Evolutionary conservation across 2,888 invertebrate species (phyloP).

Genomic region (Isotomurus palustris): DNA sequence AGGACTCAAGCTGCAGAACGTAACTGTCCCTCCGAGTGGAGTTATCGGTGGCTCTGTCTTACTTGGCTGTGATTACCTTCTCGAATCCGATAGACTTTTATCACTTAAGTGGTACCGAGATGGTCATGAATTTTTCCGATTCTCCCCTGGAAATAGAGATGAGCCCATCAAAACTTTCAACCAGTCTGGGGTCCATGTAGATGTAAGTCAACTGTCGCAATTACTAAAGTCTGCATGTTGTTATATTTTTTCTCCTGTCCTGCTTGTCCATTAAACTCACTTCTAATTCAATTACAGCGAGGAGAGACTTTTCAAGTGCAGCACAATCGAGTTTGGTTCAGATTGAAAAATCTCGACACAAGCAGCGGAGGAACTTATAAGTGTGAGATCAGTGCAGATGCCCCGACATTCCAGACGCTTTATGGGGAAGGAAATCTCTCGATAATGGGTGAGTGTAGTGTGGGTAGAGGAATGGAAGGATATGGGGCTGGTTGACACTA

Average conservation of each 20-base stretch:
- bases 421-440: constrained; percentile 25
- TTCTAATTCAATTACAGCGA: neutral
- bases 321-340: neutral
- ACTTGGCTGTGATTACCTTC: constrained; percentile 24
- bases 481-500: too few species aligned
- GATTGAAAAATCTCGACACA: constrained; percentile 16
- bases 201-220: constrained; percentile 14
- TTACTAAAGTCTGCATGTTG: neutral
- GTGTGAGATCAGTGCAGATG: constrained; percentile 30
- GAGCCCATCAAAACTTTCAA: constrained; percentile 12
- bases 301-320: constrained; percentile 8
- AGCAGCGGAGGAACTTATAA: constrained; percentile 22
- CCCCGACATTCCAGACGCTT: constrained; percentile 28
- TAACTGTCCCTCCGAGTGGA: constrained; percentile 29
- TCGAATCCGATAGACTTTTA: constrained; percentile 12
- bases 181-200: constrained; percentile 20
- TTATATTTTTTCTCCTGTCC: neutral
- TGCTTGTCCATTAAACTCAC: too few species aligned
- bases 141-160: constrained; percentile 11
- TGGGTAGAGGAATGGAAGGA: too few species aligned
- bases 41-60: constrained; percentile 21
- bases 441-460: constrained; percentile 27
- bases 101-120: constrained; percentile 17
- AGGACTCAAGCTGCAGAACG: constrained; percentile 26
- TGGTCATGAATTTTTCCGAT: constrained; percentile 24